A percentile compares a stretch with the other conserved stretches of the same genome.
Conservation (phyloP, 1,140 invertebrate species). For the Ceratoteleas bidentatus region DNA sequence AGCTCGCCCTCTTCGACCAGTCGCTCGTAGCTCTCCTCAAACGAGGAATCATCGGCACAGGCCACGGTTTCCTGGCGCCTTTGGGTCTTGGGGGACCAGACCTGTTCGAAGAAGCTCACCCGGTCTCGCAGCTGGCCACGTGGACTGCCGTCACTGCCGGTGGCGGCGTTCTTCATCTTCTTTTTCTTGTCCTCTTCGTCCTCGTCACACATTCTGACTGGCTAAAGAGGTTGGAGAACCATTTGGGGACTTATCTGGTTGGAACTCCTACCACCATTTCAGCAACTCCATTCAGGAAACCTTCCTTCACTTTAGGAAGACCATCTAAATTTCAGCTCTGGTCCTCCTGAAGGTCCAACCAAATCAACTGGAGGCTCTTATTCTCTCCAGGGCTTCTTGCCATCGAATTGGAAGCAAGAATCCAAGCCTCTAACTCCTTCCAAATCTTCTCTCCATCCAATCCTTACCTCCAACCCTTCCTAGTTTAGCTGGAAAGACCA, state of each 20-base stretch:
- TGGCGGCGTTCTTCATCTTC: slow-evolving; percentile 17
- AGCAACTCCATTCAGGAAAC: too few relatives aligned
- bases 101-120: slow-evolving; percentile 89
- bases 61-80: slow-evolving; percentile 35
- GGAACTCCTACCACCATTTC: neutral
- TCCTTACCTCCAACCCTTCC: too few relatives aligned
- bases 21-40: slow-evolving; percentile 83
- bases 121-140: slow-evolving; percentile 84
- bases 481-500: too few relatives aligned
- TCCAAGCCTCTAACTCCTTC: too few relatives aligned
- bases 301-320: neutral
- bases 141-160: slow-evolving; percentile 59
- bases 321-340: neutral
- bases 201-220: slow-evolving; percentile 40
- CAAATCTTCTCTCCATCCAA: too few relatives aligned
- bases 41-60: slow-evolving; percentile 75
- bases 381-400: too few relatives aligned
- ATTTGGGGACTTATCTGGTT: neutral
- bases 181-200: slow-evolving; percentile 33
- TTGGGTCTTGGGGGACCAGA: slow-evolving; percentile 83
- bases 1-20: slow-evolving; percentile 85
- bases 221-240: neutral
- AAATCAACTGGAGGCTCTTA: too few relatives aligned
- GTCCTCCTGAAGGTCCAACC: too few relatives aligned
- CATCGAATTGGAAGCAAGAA: too few relatives aligned